Evolutionary conservation across 2,113 vertebrate species (phyloP), one percentile per base, ranked within the genome.

Genomic region (Pachyramphus minor): DNA sequence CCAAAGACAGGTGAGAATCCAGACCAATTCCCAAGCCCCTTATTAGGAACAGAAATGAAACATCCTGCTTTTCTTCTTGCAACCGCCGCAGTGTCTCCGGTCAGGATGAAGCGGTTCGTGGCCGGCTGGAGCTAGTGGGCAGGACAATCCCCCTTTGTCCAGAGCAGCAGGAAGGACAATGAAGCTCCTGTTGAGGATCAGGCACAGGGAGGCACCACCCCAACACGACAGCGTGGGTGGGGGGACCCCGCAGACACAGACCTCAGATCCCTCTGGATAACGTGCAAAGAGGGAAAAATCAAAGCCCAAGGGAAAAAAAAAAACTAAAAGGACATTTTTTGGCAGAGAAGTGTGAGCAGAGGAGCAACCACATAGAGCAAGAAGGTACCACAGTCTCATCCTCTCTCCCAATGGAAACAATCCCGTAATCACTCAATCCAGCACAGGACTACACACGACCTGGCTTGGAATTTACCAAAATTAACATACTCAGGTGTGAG

Each of bases 141-240:
- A 94, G 87, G 58, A 96, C 94, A 96, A 94, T 95, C 23, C 16
- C 37, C 49, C 84, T 91, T 95, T 96, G 92, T 95, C 49, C 1
- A 0, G n/a, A 64, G 47, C 47, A 28, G 14, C 0, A 0, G 66
- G 33, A 72, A 73, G 76, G 92, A 96, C 94, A 96, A 96, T 52
- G 80, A 35, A 37, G 84, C 53, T 83, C 76, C 87, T 96, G 87
- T 96, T 93, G 5, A 33, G 76, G n/a, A 84, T 92, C 79, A 53
- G 93, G 95, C 93, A 47, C 83, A 22, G 89, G n/a, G 92, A 75
- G 71, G 92, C 92, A 94, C 91, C 24, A 44, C 64, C 41, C 41
- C 5, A 0, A 30, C n/a, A 44, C 5, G 13, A 63, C 69, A 67
- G 91, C 23, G 12, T 93, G 77, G 89, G 78, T 89, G 30, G 20